Evolutionary conservation across 2,113 vertebrate genomes (phyloP), one percentile per base, ranked within the genome.

Genomic region (Petrocephalus microphthalmus): DNA sequence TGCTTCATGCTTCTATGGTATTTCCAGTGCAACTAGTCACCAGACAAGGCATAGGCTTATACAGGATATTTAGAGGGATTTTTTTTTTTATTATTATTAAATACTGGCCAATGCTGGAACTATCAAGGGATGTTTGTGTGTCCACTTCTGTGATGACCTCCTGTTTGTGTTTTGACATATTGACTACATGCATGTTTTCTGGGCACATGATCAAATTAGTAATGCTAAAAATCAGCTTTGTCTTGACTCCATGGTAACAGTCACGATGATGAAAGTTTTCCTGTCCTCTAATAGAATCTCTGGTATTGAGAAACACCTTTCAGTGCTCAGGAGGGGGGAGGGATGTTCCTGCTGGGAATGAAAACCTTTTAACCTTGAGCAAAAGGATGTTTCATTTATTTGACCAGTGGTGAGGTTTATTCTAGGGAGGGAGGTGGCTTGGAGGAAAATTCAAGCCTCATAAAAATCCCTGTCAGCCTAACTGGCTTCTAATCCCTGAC

Each of bases 251-350:
- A 5, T 25, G 22, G 81, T 84, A 45, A 4, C 52, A 51, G 82
- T 84, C 19, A 5, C 15, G 3, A 52, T 20, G 22, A 52, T 22
- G 11, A 22, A 51, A 1, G 11, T 25, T 84, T 82, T 78, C 53
- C 17, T 82, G 67, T 78, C 71, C 74, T 57, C 86, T 33, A 54
- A 85, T 87, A 91, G 83, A 88, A 90, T 90, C 88, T 84, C 49
- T 51, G 45, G 82, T 52, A 52, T 84, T 52, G 82, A 84, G 49
- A 52, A 52, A 84, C 82, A 84, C 82, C 82, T 52, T 84, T 52
- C 49, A 20, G 45, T 22, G 47, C 81, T n/a, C 81, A 49, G 37
- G 81, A 83, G 45, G 81, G 78, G 45, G 19, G 47, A 49, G 49
- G 10, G 47, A 84, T 84, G 45, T 84, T 49, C 82, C 49, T 84